Evolutionary conservation across 2,888 invertebrate genomes (phyloP).

Genomic region (Galerucella calmariensis): DNA sequence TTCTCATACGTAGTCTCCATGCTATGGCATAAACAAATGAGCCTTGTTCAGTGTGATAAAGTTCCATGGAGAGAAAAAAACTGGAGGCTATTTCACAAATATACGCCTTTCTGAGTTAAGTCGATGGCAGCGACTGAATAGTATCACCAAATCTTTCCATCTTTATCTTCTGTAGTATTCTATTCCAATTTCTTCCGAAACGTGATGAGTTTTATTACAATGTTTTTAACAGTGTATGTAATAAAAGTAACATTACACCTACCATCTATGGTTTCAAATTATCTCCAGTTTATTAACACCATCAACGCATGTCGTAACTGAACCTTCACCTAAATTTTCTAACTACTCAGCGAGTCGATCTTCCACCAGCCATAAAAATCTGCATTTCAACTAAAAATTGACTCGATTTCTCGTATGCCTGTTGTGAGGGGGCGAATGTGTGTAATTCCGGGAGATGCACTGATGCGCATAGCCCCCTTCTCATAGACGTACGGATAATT

Average conservation of each 20-base stretch:
- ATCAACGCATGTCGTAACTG: conserved; percentile 29
- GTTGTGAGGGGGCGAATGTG: conserved; percentile 37
- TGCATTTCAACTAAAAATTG: conserved; percentile 32
- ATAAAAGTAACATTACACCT: conserved; percentile 6
- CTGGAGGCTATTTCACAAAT: too few species aligned
- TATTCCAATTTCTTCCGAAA: background rate
- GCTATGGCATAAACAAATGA: too few species aligned
- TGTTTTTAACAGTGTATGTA: background rate
- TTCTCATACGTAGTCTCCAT: too few species aligned
- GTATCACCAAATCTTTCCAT: too few species aligned
- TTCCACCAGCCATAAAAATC: conserved; percentile 30
- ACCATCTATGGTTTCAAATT: conserved; percentile 13
- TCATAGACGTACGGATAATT: conserved; percentile 1
- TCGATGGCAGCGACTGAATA: too few species aligned
- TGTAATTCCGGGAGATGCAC: conserved; percentile 50
- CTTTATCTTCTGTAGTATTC: background rate
- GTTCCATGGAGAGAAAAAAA: too few species aligned
- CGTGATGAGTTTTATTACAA: background rate
- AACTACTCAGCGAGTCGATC: conserved; percentile 25
- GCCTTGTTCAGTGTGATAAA: too few species aligned
- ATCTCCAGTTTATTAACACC: conserved; percentile 17
- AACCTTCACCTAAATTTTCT: conserved; percentile 35
- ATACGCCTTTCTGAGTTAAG: too few species aligned
- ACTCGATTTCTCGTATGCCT: conserved; percentile 25
- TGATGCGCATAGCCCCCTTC: conserved; percentile 52